Percentiles rank a stretch among this genome's conserved stretches.
Evolutionary conservation across 2,888 invertebrate genomes (phyloP).

Genomic region (Pecten maximus): DNA sequence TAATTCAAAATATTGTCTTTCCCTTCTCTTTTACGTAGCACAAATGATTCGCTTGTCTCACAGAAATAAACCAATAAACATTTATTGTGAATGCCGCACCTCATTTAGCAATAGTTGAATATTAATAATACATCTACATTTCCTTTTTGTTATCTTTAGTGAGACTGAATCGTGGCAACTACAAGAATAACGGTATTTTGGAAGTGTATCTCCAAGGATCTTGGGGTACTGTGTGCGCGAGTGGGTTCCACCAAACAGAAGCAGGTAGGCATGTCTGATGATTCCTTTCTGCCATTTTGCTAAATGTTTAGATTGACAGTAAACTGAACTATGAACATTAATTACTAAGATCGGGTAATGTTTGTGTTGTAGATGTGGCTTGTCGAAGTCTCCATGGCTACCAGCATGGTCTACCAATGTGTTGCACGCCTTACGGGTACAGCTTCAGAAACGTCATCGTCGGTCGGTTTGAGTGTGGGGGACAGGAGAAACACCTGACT

Average conservation of each 20-base stretch:
- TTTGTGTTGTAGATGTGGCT: conserved; percentile 66
- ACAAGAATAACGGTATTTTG: conserved; percentile 70
- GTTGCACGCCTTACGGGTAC: conserved; percentile 74
- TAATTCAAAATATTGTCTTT: too few species aligned
- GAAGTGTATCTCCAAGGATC: conserved; percentile 81
- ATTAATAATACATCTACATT: too few species aligned
- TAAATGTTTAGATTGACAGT: not conserved
- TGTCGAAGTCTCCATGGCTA: conserved; percentile 69
- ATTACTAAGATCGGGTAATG: not conserved
- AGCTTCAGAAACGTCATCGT: conserved; percentile 58
- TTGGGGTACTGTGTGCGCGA: conserved; percentile 90
- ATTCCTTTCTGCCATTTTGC: not conserved
- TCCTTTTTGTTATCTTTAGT: conserved; percentile 61
- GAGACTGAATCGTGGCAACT: conserved; percentile 66
- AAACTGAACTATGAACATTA: not conserved
- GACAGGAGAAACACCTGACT: conserved; percentile 66
- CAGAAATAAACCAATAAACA: too few species aligned
- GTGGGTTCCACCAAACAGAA: conserved; percentile 87
- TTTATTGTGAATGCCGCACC: too few species aligned
- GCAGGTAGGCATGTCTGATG: conserved; percentile 81
- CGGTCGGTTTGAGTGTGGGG: conserved; percentile 64
- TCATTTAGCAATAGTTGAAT: too few species aligned
- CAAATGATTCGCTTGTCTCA: too few species aligned
- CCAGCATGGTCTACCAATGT: conserved; percentile 67
- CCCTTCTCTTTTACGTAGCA: too few species aligned